Evolutionary conservation across 2,888 invertebrate genomes (phyloP), one percentile per base, ranked within the genome.

Genomic region (Drosophila austrosaltans): DNA sequence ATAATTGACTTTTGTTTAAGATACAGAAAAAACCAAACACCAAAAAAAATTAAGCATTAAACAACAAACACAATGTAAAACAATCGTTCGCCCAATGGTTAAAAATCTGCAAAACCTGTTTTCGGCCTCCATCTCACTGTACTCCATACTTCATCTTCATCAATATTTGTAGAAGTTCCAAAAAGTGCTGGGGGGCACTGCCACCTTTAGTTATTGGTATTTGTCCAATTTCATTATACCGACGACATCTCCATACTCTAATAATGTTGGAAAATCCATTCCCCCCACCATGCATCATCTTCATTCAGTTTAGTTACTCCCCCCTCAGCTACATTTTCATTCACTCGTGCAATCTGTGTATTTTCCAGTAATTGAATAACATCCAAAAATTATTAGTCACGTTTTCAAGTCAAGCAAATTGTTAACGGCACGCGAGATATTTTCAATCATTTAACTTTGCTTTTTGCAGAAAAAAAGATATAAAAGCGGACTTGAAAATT

Each of bases 71-170:
- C 36, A 32, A 32, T 32, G 7, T 25, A 69, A 71, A 80, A 68
- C 67, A 48, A 75, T 78, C 78, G 65, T 57, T 69, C 64, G 73
- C 72, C 71, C 72, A 78, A 76, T 71, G 67, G 79, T 72, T 78
- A 68, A 77, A 75, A 75, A 72, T 58, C 58, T 57, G 36, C 25
- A 53, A 7, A 82, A 82, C 87, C 87, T 75, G 79, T 87, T 82
- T 72, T 67, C 59, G 56, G 61, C 63, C 59, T 77, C 75, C 64
- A 78, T 16, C 16, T 16, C 16, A 16, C 16, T 16, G 16, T 16
- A 16, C 16, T 16, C 65, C 70, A 68, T 53, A 59, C 61, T 54
- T 3, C 22, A 22, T 48, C 10, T 3, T 25, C 48, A 48, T 48
- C 25, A 48, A 48, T 10, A 48, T 48, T 8, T 48, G 48, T 48